Evolutionary conservation across 2,113 vertebrate genomes (phyloP), one percentile per base, ranked within the genome.

Genomic region (Ascaphus truei): DNA sequence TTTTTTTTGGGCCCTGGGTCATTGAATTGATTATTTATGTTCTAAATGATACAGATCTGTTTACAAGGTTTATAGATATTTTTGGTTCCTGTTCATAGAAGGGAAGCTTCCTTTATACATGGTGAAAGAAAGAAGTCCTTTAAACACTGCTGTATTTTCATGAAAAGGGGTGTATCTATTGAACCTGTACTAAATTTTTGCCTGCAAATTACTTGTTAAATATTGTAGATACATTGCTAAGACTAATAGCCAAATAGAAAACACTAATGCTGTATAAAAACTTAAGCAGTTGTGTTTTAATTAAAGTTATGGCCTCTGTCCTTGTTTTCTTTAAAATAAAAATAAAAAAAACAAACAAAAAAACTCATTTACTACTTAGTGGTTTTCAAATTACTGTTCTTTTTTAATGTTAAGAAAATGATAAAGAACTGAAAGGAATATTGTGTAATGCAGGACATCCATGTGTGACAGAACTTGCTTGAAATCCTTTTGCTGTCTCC

Each of bases 41-140:
- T 90, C 92, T 90, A 91, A 92, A 92, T 94, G 92, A 96, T 93
- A 92, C 95, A 95, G 95, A 95, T 99, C 95, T 99, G 97, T 99
- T 99, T 99, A 99, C 97, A 99, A 98, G 96, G 95, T 97, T 98
- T 99, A 95, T 99, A 98, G 95, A 98, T 99, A 98, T 94, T 92
- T 94, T 95, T 95, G 88, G 88, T 90, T 94, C 94, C 92, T 94
- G 91, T 96, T 96, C 87, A 93, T 94, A 93, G 93, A 94, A 94
- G 91, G 93, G 94, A 95, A 93, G 94, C 93, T 98, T 98, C 92
- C 94, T 96, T n/a, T 95, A 93, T 86, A 90, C 91, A 88, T 91
- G 90, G 93, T 91, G 93, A 91, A 88, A 95, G 85, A 86, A 87
- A 78, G 88, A 92, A 93, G 91, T 93, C 92, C 93, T 95, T 96